These are phyloP conservation scores for Drosophila equinoxialis DNA, from an alignment of 1,140 invertebrate species.

Conservation along the genomic window DNA sequence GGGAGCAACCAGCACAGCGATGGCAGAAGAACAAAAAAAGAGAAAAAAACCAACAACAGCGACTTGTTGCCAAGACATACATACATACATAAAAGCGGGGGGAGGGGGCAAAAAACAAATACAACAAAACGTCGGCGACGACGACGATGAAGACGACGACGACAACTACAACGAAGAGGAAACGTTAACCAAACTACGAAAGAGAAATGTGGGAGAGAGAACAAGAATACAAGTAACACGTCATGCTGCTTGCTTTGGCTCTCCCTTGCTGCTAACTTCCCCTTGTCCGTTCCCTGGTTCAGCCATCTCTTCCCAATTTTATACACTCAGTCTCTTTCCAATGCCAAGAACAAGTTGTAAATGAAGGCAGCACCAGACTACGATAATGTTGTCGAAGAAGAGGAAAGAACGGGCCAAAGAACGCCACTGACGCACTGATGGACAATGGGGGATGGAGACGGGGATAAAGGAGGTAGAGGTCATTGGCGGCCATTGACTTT, in stretches of 20 bases:
- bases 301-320: not conserved
- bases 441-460: slow-evolving; percentile 6
- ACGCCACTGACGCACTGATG: not conserved
- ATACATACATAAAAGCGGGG: slow-evolving; percentile 44
- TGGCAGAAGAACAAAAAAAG: slow-evolving; percentile 16
- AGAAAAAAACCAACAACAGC: slow-evolving; percentile 35
- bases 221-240: slow-evolving; percentile 69
- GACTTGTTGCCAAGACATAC: slow-evolving; percentile 74
- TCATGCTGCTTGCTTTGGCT: slow-evolving; percentile 65
- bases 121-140: slow-evolving; percentile 36
- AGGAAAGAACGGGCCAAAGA: slow-evolving; percentile 16
- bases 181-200: slow-evolving; percentile 52
- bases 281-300: not conserved
- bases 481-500: slow-evolving; percentile 82
- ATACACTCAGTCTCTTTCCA: slow-evolving; percentile 29
- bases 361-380: slow-evolving; percentile 55
- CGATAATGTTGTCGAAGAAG: slow-evolving; percentile 2
- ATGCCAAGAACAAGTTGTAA: slow-evolving; percentile 79
- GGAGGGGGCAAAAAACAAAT: slow-evolving; percentile 43
- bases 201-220: slow-evolving; percentile 46
- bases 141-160: slow-evolving; percentile 40
- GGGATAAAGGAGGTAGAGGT: slow-evolving; percentile 61
- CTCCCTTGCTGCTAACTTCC: slow-evolving; percentile 6
- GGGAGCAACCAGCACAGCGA: slow-evolving; percentile 35
- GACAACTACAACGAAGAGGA: slow-evolving; percentile 52